A percentile compares a stretch with the other conserved stretches of the same genome.
phyloP scores from a whole-genome alignment of 2,888 invertebrate species.

The Lottia gigantea region DNA sequence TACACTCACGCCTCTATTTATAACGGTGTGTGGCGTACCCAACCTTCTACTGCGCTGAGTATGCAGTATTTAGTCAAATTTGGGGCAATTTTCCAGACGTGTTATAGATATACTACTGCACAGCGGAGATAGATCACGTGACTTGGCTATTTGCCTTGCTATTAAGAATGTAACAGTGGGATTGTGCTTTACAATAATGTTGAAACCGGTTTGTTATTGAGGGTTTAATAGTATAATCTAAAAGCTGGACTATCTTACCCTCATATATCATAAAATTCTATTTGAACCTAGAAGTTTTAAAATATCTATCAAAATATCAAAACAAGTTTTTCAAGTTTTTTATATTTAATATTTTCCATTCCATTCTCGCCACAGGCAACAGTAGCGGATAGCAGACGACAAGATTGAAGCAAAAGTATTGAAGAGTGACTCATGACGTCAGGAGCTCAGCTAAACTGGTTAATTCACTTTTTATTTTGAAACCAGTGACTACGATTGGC shows the following conservation, averaged over 20 bases:
- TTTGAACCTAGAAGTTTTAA: neutral
- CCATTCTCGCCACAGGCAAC: neutral
- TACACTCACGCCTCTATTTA: neutral
- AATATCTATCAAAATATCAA: neutral
- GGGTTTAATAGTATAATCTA: neutral
- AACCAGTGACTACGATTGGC: too few relatives aligned
- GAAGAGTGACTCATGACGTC: too few relatives aligned
- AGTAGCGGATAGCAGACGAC: conserved; percentile 1
- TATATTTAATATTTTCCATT: neutral
- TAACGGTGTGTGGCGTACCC: neutral
- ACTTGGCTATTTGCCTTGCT: neutral
- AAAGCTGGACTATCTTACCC: too few relatives aligned
- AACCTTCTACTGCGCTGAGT: conserved; percentile 5
- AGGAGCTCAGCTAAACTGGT: neutral
- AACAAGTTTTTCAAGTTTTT: neutral
- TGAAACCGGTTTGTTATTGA: neutral
- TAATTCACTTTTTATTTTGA: too few relatives aligned
- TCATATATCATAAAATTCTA: too few relatives aligned
- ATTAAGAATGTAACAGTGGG: neutral
- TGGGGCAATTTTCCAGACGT: neutral
- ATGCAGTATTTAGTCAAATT: conserved; percentile 4
- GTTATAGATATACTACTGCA: neutral
- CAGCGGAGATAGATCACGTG: neutral
- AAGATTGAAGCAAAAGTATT: neutral
- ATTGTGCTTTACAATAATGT: neutral